A percentile compares a stretch with the other conserved stretches of the same genome.
These are phyloP conservation scores for Tyrannus savana DNA, from an alignment of 2,113 vertebrate genomes.

Conservation along the genomic window DNA sequence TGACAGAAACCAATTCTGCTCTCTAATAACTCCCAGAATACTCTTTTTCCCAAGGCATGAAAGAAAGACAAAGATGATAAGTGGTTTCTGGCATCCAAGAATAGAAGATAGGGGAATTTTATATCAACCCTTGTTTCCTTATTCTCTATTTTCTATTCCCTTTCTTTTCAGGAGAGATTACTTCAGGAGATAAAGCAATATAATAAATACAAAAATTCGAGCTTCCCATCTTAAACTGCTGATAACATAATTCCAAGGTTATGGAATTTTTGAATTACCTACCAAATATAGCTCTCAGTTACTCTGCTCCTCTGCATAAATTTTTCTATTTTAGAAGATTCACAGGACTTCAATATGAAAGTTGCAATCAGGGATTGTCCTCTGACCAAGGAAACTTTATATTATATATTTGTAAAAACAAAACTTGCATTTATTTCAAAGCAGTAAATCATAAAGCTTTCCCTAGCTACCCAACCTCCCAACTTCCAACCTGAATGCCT, in stretches of 20 bases:
- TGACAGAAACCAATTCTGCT: conserved; percentile 51
- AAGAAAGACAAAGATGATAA: conserved; percentile 13
- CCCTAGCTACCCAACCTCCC: background rate
- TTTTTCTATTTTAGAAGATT: background rate
- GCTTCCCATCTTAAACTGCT: background rate
- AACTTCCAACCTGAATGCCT: conserved; percentile 34
- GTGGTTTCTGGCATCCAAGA: conserved; percentile 12
- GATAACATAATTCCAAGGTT: background rate
- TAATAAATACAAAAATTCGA: background rate
- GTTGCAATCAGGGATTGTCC: background rate
- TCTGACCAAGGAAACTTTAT: background rate
- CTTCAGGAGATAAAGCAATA: background rate
- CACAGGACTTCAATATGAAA: background rate
- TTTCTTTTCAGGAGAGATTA: background rate
- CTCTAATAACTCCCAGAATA: conserved; percentile 26
- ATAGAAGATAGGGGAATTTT: conserved; percentile 1
- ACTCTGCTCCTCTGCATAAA: background rate
- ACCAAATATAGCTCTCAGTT: background rate
- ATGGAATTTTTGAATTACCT: background rate
- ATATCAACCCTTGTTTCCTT: background rate
- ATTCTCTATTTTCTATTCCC: background rate
- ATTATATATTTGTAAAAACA: background rate
- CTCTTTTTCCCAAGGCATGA: conserved; percentile 29
- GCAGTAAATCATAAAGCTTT: background rate
- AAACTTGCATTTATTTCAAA: background rate